Evolutionary conservation across 2,113 vertebrate genomes (phyloP).

Genomic region (Pterocles orientalis): DNA sequence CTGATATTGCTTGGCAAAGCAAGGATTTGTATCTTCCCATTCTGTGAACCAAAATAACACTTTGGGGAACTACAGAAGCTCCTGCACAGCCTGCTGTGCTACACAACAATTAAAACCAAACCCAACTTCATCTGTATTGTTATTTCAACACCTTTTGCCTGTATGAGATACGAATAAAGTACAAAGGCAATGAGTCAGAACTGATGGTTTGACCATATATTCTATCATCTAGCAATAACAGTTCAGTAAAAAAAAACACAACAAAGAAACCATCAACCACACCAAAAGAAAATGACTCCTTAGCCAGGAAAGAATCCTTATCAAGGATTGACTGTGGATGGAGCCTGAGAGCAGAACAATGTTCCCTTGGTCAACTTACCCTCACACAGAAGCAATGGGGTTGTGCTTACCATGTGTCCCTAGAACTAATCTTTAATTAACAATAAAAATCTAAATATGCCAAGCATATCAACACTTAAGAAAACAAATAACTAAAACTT

Average conservation of each 20-base stretch:
- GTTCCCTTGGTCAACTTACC: neutral
- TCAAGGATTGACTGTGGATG: neutral
- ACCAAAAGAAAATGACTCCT: neutral
- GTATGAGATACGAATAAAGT: neutral
- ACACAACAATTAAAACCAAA: neutral
- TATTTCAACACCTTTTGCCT: neutral
- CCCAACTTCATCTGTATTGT: neutral
- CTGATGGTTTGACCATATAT: neutral
- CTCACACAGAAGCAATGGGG: accelerated
- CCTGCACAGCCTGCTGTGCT: neutral
- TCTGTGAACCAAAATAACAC: neutral
- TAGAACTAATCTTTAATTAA: neutral
- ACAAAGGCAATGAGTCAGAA: neutral
- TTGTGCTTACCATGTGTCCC: neutral
- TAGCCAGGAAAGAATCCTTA: neutral
- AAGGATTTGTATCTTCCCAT: neutral
- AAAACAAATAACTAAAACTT: neutral
- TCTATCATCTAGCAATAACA: neutral
- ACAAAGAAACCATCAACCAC: too few relatives aligned
- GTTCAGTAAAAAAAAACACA: neutral
- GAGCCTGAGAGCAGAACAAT: neutral
- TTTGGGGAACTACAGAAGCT: neutral
- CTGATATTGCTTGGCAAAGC: neutral
- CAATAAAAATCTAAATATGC: neutral
- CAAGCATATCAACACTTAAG: neutral